A percentile compares a stretch with the other conserved stretches of the same genome.
Evolutionary conservation across 2,888 invertebrate genomes (phyloP).

Genomic region (Trachelus stipa): DNA sequence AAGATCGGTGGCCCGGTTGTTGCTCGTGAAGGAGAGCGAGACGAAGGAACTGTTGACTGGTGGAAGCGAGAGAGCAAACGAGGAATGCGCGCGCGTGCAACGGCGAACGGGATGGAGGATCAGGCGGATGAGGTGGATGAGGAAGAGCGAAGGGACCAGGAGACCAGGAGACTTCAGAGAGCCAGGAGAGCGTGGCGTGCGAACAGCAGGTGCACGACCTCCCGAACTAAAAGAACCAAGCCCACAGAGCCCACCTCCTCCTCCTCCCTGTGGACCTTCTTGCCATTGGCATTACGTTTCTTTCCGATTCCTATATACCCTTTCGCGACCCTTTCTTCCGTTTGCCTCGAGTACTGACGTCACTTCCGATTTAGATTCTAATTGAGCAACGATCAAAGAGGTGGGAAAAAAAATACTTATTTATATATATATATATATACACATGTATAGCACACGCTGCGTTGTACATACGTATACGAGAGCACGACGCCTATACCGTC

Average conservation of each 20-base stretch:
- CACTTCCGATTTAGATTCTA: slow-evolving; percentile 52
- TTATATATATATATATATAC: too few relatives aligned
- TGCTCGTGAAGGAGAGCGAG: slow-evolving; percentile 17
- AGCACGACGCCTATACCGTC: slow-evolving; percentile 6
- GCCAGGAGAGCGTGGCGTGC: slow-evolving; percentile 46
- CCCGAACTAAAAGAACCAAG: slow-evolving; percentile 32
- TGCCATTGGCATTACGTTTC: slow-evolving; percentile 9
- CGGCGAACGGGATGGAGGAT: slow-evolving; percentile 7
- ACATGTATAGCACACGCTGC: too few relatives aligned
- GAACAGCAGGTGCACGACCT: slow-evolving; percentile 61
- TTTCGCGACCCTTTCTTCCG: slow-evolving; percentile 24
- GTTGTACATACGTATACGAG: neutral
- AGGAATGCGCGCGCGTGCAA: neutral
- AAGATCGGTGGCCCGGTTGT: slow-evolving; percentile 41
- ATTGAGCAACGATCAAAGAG: slow-evolving; percentile 32
- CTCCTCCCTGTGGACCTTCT: slow-evolving; percentile 8
- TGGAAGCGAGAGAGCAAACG: neutral
- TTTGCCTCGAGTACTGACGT: slow-evolving; percentile 8
- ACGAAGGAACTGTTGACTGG: slow-evolving; percentile 4
- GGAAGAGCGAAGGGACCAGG: slow-evolving; percentile 22
- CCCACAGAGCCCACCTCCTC: neutral
- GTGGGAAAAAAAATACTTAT: neutral
- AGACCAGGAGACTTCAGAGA: slow-evolving; percentile 8
- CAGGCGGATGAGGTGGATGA: neutral
- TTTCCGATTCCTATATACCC: slow-evolving; percentile 12